phyloP scores from a whole-genome alignment of 2,797 vertebrate genomes.

The Acipenser transmontanus region DNA sequence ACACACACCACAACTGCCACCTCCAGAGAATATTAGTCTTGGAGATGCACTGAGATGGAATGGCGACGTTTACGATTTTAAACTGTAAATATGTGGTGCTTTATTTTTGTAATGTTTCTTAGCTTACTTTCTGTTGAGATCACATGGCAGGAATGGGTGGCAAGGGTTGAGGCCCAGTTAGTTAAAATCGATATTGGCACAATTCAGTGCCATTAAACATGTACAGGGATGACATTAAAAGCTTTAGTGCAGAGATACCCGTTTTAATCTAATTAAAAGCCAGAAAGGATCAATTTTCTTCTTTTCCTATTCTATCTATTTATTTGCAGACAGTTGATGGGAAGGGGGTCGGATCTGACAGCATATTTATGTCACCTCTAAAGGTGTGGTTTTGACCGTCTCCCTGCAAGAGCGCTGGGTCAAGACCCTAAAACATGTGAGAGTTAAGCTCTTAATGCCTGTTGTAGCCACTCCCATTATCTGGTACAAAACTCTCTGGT shows the following conservation, averaged over 20 bases:
- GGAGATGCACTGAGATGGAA: not conserved
- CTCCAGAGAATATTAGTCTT: constrained; percentile 5
- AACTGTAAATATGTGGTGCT: not conserved
- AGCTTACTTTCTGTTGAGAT: not conserved
- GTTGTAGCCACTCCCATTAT: too few species aligned
- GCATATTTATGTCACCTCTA: too few species aligned
- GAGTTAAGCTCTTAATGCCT: too few species aligned
- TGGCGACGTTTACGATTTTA: not conserved
- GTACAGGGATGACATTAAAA: constrained; percentile 30
- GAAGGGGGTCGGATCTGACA: too few species aligned
- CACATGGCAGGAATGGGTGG: not conserved
- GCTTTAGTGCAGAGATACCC: constrained; percentile 2
- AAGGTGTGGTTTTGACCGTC: too few species aligned
- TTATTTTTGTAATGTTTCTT: not conserved
- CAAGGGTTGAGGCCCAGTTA: constrained; percentile 16
- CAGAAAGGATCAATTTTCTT: constrained; percentile 11
- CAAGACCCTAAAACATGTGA: too few species aligned
- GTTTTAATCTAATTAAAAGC: constrained; percentile 20
- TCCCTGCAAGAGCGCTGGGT: too few species aligned
- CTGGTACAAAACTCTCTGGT: too few species aligned
- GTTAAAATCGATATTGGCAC: constrained; percentile 74
- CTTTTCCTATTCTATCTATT: constrained; percentile 8
- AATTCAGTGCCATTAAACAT: constrained; percentile 66
- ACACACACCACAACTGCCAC: not conserved
- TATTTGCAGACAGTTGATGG: not conserved